phyloP scores from a whole-genome alignment of 1,140 invertebrate genomes.

The Scaptomyza graminum region DNA sequence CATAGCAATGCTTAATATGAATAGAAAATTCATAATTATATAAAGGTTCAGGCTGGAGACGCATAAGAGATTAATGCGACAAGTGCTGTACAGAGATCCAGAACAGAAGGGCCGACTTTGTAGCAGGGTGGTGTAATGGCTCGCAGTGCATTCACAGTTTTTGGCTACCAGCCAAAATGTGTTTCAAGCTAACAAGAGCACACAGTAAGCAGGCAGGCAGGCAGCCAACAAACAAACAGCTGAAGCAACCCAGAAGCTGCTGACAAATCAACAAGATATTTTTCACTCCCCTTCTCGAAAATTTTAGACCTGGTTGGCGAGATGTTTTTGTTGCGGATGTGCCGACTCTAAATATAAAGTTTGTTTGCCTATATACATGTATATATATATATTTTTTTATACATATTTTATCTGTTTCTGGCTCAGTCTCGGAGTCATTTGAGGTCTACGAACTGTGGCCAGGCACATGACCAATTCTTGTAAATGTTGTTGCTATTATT shows the following conservation, averaged over 20 bases:
- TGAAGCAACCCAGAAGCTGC: slow-evolving; percentile 39
- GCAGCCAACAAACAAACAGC: slow-evolving; percentile 3
- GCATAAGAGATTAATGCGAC: slow-evolving; percentile 46
- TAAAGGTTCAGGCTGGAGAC: slow-evolving; percentile 11
- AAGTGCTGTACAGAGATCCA: slow-evolving; percentile 7
- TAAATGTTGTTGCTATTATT: slow-evolving; percentile 13
- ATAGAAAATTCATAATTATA: slow-evolving; percentile 38
- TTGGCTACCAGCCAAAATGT: slow-evolving; percentile 45
- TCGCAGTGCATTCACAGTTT: slow-evolving; percentile 16
- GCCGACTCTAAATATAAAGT: slow-evolving; percentile 40
- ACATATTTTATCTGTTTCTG: not conserved
- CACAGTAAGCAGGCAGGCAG: slow-evolving; percentile 16
- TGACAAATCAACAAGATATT: slow-evolving; percentile 43
- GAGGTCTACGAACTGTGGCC: slow-evolving; percentile 44
- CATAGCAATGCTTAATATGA: slow-evolving; percentile 5
- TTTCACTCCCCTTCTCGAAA: not conserved
- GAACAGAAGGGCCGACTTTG: not conserved
- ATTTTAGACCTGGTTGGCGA: slow-evolving; percentile 2
- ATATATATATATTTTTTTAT: slow-evolving; percentile 5
- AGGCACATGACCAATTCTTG: slow-evolving; percentile 10
- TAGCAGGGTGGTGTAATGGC: slow-evolving; percentile 26
- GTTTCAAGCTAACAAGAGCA: slow-evolving; percentile 42
- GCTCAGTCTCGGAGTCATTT: slow-evolving; percentile 22
- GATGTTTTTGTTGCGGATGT: slow-evolving; percentile 19
- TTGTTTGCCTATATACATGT: not conserved